Conservation (phyloP, 1,140 invertebrate species). For the Leptoteleia sp. region DNA sequence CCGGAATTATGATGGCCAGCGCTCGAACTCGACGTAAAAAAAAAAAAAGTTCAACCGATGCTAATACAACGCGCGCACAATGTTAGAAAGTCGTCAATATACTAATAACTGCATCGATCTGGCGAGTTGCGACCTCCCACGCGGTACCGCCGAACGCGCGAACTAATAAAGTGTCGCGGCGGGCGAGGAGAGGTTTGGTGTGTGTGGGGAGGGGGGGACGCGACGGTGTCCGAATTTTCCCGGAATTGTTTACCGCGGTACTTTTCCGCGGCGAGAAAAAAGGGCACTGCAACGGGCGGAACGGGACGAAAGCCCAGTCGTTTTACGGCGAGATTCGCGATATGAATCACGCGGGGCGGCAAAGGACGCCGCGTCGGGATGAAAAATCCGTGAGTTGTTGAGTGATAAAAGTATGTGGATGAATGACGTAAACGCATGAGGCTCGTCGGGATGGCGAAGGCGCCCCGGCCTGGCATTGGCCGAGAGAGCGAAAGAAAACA, state of each 20-base stretch:
- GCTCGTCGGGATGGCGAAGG: conserved; percentile 25
- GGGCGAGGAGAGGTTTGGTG: too few relatives aligned
- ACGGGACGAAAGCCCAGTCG: not conserved
- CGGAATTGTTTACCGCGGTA: conserved; percentile 15
- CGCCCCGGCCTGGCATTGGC: conserved; percentile 45
- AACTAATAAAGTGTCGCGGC: not conserved
- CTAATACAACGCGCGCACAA: too few relatives aligned
- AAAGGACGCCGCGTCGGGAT: conserved; percentile 19
- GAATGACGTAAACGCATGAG: conserved; percentile 50
- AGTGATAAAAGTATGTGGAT: conserved; percentile 42
- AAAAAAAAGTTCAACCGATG: too few relatives aligned
- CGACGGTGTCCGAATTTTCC: conserved; percentile 7
- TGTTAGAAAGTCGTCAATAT: too few relatives aligned
- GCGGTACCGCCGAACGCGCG: too few relatives aligned
- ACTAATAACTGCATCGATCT: too few relatives aligned
- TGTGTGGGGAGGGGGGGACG: too few relatives aligned
- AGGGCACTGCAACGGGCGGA: too few relatives aligned
- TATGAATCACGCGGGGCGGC: conserved; percentile 29
- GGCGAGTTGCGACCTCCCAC: too few relatives aligned
- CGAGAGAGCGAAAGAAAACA: conserved; percentile 37
- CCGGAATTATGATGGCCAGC: too few relatives aligned
- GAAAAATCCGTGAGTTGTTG: conserved; percentile 31
- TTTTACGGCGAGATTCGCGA: not conserved
- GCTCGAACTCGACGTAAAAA: too few relatives aligned
- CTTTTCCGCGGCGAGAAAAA: conserved; percentile 3